Percentiles rank a stretch among this genome's conserved stretches.
These are phyloP conservation scores for Drosophila setosimentum DNA, from an alignment of 2,888 invertebrate genomes.

Conservation along the genomic window DNA sequence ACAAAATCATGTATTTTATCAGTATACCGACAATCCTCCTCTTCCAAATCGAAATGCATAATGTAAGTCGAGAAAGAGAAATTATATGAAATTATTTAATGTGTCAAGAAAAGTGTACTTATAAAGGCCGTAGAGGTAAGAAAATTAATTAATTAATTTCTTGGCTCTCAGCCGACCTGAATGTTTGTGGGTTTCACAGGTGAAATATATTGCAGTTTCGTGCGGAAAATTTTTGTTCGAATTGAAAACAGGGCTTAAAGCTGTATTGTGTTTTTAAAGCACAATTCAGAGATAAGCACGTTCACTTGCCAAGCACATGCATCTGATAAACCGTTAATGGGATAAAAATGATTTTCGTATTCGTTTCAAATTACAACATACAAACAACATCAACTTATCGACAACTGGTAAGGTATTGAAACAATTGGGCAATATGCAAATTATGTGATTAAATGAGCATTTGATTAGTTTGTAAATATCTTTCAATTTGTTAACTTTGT, in stretches of 20 bases:
- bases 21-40: not conserved
- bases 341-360: not conserved
- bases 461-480: slow-evolving; percentile 15
- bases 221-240: not conserved
- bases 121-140: not conserved
- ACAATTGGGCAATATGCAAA: not conserved
- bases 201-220: not conserved
- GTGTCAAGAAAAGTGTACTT: not conserved
- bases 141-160: not conserved
- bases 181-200: not conserved
- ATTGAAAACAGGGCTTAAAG: not conserved
- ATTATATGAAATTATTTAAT: not conserved
- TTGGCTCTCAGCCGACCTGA: not conserved
- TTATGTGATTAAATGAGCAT: slow-evolving; percentile 2
- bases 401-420: not conserved
- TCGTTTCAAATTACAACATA: slow-evolving; percentile 1
- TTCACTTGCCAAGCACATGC: not conserved
- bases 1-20: not conserved
- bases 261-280: not conserved
- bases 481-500: slow-evolving; percentile 12
- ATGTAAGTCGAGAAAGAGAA: not conserved
- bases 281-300: not conserved
- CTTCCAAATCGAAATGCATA: not conserved
- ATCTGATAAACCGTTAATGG: not conserved
- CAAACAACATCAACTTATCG: not conserved